These are phyloP conservation scores for Calyptomena viridis DNA, from an alignment of 2,113 vertebrate genomes.

Conservation along the genomic window DNA sequence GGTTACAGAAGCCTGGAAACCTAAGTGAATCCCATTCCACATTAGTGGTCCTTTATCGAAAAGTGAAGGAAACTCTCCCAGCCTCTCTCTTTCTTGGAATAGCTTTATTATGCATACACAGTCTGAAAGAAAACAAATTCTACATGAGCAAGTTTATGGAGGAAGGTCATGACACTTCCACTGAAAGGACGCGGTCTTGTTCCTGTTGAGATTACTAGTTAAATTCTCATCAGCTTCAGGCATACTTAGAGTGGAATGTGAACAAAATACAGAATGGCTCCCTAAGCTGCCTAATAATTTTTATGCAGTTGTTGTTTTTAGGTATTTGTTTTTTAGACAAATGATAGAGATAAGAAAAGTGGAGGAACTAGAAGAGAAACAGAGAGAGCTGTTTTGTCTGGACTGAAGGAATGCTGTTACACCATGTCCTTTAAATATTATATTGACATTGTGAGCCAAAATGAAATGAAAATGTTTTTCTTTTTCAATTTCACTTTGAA, in stretches of 20 bases:
- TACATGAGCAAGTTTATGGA: constrained; percentile 12
- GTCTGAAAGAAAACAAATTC: background rate
- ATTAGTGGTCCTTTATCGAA: background rate
- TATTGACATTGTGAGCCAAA: background rate
- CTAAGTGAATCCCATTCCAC: background rate
- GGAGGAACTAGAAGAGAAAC: background rate
- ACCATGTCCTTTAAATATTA: background rate
- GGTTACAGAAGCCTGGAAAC: background rate
- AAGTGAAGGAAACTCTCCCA: background rate
- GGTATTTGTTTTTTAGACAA: background rate
- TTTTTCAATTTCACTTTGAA: constrained; percentile 10
- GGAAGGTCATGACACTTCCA: background rate
- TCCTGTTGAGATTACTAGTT: constrained; percentile 1
- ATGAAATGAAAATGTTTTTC: background rate
- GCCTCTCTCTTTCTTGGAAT: background rate
- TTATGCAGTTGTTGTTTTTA: background rate
- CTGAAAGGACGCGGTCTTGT: background rate
- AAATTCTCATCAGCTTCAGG: constrained; percentile 8
- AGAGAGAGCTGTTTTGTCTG: constrained; percentile 37
- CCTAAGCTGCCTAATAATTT: background rate
- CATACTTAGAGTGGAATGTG: background rate
- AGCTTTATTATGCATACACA: background rate
- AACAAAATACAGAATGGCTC: constrained; percentile 15
- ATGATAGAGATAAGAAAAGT: background rate
- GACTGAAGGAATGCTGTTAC: background rate